phyloP scores from a whole-genome alignment of 2,797 vertebrate genomes.

The Phalanger gymnotis region DNA sequence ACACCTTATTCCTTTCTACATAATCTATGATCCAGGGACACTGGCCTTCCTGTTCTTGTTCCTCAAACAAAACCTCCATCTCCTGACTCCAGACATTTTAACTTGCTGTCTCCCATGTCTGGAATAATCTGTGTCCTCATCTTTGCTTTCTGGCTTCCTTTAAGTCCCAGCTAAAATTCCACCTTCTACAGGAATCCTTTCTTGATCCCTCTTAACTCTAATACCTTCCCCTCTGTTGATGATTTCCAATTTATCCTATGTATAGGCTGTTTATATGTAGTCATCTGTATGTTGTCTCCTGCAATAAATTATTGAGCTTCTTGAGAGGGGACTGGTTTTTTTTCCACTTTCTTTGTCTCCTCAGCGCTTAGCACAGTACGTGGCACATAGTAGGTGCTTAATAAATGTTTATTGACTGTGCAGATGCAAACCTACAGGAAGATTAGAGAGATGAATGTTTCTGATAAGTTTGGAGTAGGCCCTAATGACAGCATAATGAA shows the following conservation, averaged over 20 bases:
- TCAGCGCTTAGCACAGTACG: neutral
- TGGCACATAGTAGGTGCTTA: neutral
- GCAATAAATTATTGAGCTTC: neutral
- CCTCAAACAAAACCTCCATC: neutral
- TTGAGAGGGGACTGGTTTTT: neutral
- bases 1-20: neutral
- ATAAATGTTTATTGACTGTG: neutral
- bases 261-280: neutral
- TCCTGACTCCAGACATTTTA: neutral
- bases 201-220: neutral
- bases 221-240: neutral
- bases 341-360: neutral
- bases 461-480: constrained; percentile 1
- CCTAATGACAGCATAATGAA: neutral
- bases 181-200: neutral
- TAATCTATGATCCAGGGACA: neutral
- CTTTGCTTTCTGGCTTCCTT: neutral
- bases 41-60: neutral
- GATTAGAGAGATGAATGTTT: constrained; percentile 1
- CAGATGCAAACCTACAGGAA: neutral
- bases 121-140: neutral
- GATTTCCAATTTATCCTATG: neutral
- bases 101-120: neutral
- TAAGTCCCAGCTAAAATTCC: neutral
- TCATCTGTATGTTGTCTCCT: neutral